A percentile compares a stretch with the other conserved stretches of the same genome.
Conservation (phyloP, 2,113 vertebrate species). For the Pyxicephalus adspersus region DNA sequence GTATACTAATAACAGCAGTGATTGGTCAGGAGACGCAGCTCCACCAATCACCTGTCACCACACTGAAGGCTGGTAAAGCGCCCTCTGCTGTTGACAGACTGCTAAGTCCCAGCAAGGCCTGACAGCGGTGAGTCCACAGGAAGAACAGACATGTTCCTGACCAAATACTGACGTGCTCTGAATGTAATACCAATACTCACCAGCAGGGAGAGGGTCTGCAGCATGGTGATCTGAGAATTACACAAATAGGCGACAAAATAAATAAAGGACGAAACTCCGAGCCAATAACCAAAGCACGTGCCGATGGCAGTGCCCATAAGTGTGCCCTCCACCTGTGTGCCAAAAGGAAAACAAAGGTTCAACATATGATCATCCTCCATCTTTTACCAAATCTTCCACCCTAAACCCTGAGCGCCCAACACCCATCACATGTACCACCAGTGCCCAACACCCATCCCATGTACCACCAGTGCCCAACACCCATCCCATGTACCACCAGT, state of each 20-base stretch:
- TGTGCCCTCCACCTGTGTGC: slow-evolving; percentile 90
- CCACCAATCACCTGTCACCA: too few relatives aligned
- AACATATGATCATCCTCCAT: too few relatives aligned
- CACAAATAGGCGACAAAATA: slow-evolving; percentile 96
- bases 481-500: not conserved
- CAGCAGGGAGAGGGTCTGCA: slow-evolving; percentile 93
- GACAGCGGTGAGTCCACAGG: too few relatives aligned
- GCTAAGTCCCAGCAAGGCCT: too few relatives aligned
- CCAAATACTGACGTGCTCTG: too few relatives aligned
- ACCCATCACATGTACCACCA: not conserved
- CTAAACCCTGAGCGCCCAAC: too few relatives aligned
- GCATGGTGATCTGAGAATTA: slow-evolving; percentile 97
- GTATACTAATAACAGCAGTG: too few relatives aligned
- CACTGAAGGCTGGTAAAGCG: too few relatives aligned
- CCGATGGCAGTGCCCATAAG: slow-evolving; percentile 98
- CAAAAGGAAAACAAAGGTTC: slow-evolving; percentile 11
- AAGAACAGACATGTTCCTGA: too few relatives aligned
- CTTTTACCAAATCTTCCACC: too few relatives aligned
- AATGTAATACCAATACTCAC: slow-evolving; percentile 67
- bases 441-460: not conserved
- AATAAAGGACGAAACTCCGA: slow-evolving; percentile 91
- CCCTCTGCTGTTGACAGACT: too few relatives aligned
- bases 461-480: not conserved
- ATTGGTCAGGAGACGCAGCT: too few relatives aligned
- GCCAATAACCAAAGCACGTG: slow-evolving; percentile 97